These are phyloP conservation scores for Sardina pilchardus DNA, from an alignment of 2,113 vertebrate genomes.

Conservation along the genomic window DNA sequence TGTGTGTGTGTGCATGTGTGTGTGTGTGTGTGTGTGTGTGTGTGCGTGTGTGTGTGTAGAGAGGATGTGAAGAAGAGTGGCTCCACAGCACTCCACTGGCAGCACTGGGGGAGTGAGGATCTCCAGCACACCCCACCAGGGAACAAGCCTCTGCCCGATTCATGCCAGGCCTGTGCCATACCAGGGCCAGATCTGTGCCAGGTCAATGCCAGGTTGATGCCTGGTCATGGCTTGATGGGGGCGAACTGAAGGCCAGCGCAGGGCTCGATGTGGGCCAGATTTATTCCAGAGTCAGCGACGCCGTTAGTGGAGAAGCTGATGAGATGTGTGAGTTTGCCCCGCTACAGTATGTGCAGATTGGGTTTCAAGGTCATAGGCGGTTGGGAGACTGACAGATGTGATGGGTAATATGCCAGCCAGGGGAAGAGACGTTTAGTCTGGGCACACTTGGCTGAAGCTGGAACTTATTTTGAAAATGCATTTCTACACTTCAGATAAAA, in stretches of 20 bases:
- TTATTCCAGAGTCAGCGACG: neutral
- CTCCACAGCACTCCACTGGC: too few relatives aligned
- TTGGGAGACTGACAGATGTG: neutral
- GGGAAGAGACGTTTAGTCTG: neutral
- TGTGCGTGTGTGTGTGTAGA: too few relatives aligned
- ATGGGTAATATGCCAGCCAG: neutral
- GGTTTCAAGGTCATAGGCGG: neutral
- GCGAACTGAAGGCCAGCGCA: neutral
- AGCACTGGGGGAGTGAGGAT: too few relatives aligned
- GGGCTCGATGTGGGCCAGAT: neutral
- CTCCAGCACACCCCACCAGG: too few relatives aligned
- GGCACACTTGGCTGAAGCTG: neutral
- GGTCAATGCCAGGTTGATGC: neutral
- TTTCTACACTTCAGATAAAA: neutral
- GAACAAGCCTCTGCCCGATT: neutral
- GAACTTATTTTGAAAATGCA: neutral
- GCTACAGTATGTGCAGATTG: neutral
- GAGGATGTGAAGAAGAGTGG: too few relatives aligned
- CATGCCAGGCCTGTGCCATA: neutral
- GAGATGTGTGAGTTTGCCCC: too few relatives aligned
- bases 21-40: too few relatives aligned
- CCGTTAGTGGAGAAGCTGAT: neutral
- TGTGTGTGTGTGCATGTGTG: too few relatives aligned
- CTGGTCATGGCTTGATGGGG: neutral
- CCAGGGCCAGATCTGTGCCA: neutral